Base-by-base conservation (phyloP, 2,797 vertebrate genomes). In the Aselliscus stoliczkanus region DNA sequence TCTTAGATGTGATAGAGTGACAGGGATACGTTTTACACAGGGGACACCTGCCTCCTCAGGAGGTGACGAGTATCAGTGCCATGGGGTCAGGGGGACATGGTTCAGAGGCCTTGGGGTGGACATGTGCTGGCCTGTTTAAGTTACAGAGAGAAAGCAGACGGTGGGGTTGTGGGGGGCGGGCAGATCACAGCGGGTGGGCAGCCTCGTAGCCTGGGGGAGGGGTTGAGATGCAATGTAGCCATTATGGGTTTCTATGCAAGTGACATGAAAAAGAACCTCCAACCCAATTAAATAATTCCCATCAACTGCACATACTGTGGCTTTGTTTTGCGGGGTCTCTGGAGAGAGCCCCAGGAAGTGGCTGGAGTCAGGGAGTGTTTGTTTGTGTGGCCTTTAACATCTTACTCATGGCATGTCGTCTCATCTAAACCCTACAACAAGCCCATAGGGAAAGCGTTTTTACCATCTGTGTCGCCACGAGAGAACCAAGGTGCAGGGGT, bases 401-500 rank as follows among this genome's bases (percentile, higher is more conserved):
- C 3, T 10, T 50, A 69, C 37, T 47, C 20, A 17, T 37, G 6
- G 15, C 3, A 7, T n/a, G 73, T 42, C 70, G 2, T 65, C 14
- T 56, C 10, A 0, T 39, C 25, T 14, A 52, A 31, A 64, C 60
- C 56, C 27, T 17, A 6, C 23, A 17, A 5, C 21, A 31, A 8
- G 44, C 21, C 47, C 4, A 1, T 2, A 1, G 18, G 17, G 52
- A 58, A 15, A 21, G 20, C 9, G 4, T 21, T 1, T 3, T 52
- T 54, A 13, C 12, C 1, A 3, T n/a, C 7, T 1, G 3, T 21
- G 31, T 42, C 7, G 27, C 20, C 0, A 7, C 9, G 5, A 47
- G 50, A 47, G 44, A 54, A 67, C 34, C 11, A 20, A 42, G 15
- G 56, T 42, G 12, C 4, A 18, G 31, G 14, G 27, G 2, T 2